Base-by-base conservation (phyloP, 1,140 invertebrate genomes). In the Lepidurus apus region DNA sequence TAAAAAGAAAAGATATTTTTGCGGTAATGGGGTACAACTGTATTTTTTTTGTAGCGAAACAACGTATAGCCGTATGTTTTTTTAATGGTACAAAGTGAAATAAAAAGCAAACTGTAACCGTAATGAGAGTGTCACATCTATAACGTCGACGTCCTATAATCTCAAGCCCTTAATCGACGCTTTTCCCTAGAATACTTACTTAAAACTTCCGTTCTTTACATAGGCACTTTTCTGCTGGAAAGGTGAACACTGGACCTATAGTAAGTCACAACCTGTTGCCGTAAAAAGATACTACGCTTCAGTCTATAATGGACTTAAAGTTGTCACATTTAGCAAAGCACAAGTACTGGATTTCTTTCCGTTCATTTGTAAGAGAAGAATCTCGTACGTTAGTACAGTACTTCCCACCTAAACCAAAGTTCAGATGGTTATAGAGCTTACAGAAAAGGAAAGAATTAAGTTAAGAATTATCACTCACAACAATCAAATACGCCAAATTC, bases 301-400 rank as follows among this genome's bases (percentile, higher is more conserved):
- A 65, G 53, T 21, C 13, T 9, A 21, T 9, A 21, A n/a, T 11
- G 1, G 21, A 17, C 21, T 21, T 65, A 7, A n/a, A n/a, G 53
- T 65, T 65, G 53, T 65, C 13, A 1, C 13, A 65, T 65, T 65
- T 13, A 17, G 13, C 7, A 17, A 65, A 13, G 21, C 17, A 65
- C 53, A 65, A 17, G 53, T 13, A 7, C 13, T 65, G 13, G 53
- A 3, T 6, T 65, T 65, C 17, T 65, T 65, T 7, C 53, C 13
- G 13, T 65, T 65, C 42, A 78, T 73, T 21, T 78, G 44, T 24
- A 78, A 44, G n/a, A 78, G 34, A 17, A 78, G 42, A 26, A 78
- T 78, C 47, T 78, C 77, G 53, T 78, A 78, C 21, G 77, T 78
- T 43, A 78, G 42, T 10, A 78, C 65, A 13, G 73, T 78, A 74